Evolutionary conservation across 2,888 invertebrate genomes (phyloP), one percentile per base, ranked within the genome.

Genomic region (Cantharis rufa): DNA sequence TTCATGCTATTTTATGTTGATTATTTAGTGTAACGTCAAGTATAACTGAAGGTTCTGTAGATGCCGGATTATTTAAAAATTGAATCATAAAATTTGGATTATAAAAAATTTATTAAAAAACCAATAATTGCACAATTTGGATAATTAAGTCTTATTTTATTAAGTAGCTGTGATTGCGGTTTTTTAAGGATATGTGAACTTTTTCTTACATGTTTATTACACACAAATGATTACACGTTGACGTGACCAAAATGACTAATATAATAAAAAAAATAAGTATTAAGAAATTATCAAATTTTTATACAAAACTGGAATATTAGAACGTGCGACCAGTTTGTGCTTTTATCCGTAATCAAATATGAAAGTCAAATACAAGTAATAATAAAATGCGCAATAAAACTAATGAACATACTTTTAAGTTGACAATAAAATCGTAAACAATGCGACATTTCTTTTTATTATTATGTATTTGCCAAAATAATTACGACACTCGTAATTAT

Each of bases 401-500:
- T 77, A 77, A 77, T 74, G 77, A 75, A 63, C 70, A 70, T 70
- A 68, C 64, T 75, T 75, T 21, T 70, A 70, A 74, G 69, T 72
- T 70, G 72, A 71, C 72, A 68, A 75, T 78, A 75, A 75, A 75
- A 75, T 63, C n/a, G 32, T 72, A 78, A 78, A 78, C 78, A 78
- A 78, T 78, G 78, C 72, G 72, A 76, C 76, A 76, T 76, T 69
- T 76, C 66, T 72, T 75, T 75, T 71, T 71, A 69, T 63, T 72
- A 63, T 70, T 70, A 62, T 24, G 68, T 32, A 21, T 63, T 61
- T 27, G 16, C 69, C 32, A 32, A 71, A 66, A 27, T 70, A 75
- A 75, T 75, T 71, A 75, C 69, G 69, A 74, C 72, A 63, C 69
- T 74, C 68, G 64, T 74, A 77, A 77, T 77, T 77, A 75, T 75